Base-by-base conservation (phyloP, 30 jellyfish, hydroid and myxozoan species). In the Aurelia sp. region DNA sequence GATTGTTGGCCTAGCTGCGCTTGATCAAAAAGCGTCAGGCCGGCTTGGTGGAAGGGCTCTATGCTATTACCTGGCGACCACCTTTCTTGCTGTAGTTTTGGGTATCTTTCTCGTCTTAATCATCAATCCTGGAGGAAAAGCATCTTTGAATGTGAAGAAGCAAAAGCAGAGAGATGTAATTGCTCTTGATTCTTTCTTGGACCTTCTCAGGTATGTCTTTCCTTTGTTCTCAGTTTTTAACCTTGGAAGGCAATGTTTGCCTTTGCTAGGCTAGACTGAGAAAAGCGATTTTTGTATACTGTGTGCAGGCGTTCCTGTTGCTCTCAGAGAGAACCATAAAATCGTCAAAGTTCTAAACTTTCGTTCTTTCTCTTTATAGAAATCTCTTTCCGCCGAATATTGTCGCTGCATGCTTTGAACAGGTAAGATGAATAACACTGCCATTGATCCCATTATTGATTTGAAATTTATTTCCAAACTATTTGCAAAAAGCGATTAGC, bases 301-400 rank as follows among this genome's bases (percentile, higher is more conserved):
- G 15, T 6, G 8, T 44, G 55, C 15, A 13, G 55, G 55, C 8
- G 9, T 44, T 44, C 0, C 15, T 44, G 55, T 44, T 7, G 55
- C 10, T 44, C 1, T 44, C 55, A 44, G 55, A 44, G 55, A 44
- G 55, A 1, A 4, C 10, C 55, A 44, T 44, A 8, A 16, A 12
- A 44, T 44, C 15, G 55, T 0, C 13, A 44, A 4, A 10, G n/a
- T 6, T 16, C 18, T 44, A 21, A 13, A 6, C 11, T 13, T 47
- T 47, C 0, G n/a, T 13, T 65, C 16, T 71, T 71, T 64, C 59
- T 51, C 40, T n/a, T 66, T 73, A 18, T 23, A 89, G 98, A 22
- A 87, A 86, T 61, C 87, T 89, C 70, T 94, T 94, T 73, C 99
- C 99, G 3, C 98, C 92, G 19, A 94, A 94, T 79, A 96, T 94